Evolutionary conservation across 2,113 vertebrate genomes (phyloP).

Genomic region (Phalacrocorax pelagicus): DNA sequence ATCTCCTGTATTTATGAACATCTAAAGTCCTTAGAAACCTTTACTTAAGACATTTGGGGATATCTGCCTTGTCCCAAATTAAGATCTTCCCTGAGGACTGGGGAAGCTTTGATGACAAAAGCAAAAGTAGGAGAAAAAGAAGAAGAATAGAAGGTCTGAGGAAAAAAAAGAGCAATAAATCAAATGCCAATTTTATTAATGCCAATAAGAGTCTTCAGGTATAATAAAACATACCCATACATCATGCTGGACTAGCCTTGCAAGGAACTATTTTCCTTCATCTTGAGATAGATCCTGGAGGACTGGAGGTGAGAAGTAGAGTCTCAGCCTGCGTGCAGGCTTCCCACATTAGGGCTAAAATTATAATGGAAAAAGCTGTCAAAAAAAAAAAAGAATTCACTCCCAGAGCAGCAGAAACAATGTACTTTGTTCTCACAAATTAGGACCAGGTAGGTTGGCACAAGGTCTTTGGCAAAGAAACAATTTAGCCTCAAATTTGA

Average conservation of each 20-base stretch:
- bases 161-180: neutral
- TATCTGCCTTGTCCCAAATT: neutral
- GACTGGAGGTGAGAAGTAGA: neutral
- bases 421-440: constrained; percentile 64
- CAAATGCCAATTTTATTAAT: neutral
- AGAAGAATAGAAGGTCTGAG: neutral
- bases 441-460: constrained; percentile 67
- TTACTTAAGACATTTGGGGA: neutral
- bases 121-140: neutral
- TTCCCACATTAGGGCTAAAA: neutral
- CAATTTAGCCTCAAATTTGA: constrained; percentile 42
- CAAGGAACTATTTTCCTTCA: neutral
- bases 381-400: constrained; percentile 7
- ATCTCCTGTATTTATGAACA: neutral
- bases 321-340: neutral
- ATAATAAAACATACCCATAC: neutral
- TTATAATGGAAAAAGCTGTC: neutral
- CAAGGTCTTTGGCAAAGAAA: constrained; percentile 29
- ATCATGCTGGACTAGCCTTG: neutral
- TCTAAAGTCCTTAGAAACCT: neutral
- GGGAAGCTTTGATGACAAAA: neutral
- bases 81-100: neutral
- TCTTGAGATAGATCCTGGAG: neutral
- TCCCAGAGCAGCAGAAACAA: constrained; percentile 26
- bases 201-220: neutral